These are phyloP conservation scores for Ailurus styani DNA, from an alignment of 2,113 vertebrate genomes.

Conservation along the genomic window DNA sequence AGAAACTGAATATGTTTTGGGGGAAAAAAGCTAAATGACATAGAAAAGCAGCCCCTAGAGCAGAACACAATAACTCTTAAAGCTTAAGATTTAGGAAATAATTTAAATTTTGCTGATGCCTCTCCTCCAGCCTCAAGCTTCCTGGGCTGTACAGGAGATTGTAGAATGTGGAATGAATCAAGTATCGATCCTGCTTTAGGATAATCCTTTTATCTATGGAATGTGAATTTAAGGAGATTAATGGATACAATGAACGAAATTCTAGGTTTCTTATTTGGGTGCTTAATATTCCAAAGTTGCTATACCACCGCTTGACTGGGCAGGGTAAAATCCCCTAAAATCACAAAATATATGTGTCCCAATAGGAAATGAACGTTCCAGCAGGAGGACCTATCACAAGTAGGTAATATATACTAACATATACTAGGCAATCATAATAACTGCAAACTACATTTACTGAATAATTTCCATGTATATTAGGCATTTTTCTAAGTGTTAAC, in stretches of 20 bases:
- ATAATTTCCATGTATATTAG: not conserved
- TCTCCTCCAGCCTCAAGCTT: slow-evolving; percentile 29
- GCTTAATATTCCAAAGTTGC: slow-evolving; percentile 16
- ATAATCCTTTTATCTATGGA: slow-evolving; percentile 57
- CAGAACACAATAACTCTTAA: slow-evolving; percentile 10
- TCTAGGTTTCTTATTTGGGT: slow-evolving; percentile 29
- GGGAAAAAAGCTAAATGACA: not conserved
- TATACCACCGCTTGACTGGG: not conserved
- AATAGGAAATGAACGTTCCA: not conserved
- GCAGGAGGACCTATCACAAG: not conserved
- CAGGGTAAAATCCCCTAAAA: not conserved
- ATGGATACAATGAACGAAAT: slow-evolving; percentile 40
- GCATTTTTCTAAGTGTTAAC: not conserved
- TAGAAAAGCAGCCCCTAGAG: not conserved
- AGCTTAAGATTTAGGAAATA: slow-evolving; percentile 49
- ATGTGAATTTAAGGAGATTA: slow-evolving; percentile 59
- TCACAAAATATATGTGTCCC: not conserved
- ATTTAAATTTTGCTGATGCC: slow-evolving; percentile 60
- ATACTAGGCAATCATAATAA: not conserved
- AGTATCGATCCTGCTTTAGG: slow-evolving; percentile 44
- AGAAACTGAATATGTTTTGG: slow-evolving; percentile 34
- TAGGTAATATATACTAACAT: not conserved
- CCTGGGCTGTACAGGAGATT: slow-evolving; percentile 22
- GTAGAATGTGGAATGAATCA: slow-evolving; percentile 40
- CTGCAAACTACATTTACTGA: not conserved